These are phyloP conservation scores for Aricia artaxerxes DNA, from an alignment of 2,888 invertebrate species.

Conservation along the genomic window DNA sequence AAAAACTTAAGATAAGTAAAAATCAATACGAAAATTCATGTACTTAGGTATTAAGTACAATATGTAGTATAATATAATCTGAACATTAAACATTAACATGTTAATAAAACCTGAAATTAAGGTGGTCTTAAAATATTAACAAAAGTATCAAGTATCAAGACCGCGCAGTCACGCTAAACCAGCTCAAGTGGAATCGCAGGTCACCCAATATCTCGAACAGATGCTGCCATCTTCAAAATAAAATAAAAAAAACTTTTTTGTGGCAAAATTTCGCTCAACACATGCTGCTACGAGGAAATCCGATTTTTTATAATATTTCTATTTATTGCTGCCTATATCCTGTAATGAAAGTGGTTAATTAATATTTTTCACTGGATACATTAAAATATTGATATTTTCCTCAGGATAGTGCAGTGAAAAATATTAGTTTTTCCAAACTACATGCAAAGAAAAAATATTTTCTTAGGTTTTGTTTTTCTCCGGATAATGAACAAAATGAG, in stretches of 20 bases:
- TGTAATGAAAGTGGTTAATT: constrained; percentile 5
- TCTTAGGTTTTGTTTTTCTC: no score
- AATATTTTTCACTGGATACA: not conserved
- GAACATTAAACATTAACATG: not conserved
- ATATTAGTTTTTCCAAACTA: no score
- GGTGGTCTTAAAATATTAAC: not conserved
- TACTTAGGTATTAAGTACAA: not conserved
- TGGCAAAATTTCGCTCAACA: constrained; percentile 49
- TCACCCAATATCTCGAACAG: constrained; percentile 72
- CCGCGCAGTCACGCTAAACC: constrained; percentile 31
- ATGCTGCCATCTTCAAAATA: constrained; percentile 57
- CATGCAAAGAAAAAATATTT: no score
- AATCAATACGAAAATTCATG: not conserved
- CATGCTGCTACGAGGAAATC: constrained; percentile 63
- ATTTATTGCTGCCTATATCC: constrained; percentile 2
- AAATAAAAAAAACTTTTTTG: constrained; percentile 51
- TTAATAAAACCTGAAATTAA: not conserved
- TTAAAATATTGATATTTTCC: not conserved
- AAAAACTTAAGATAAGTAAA: not conserved
- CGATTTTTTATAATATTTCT: constrained; percentile 52
- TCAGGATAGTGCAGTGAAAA: not conserved
- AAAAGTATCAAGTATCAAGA: constrained; percentile 48
- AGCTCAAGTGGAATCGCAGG: constrained; percentile 56
- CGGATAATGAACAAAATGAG: no score
- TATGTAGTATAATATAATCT: not conserved